A percentile compares a stretch with the other conserved stretches of the same genome.
Evolutionary conservation across 2,113 vertebrate genomes (phyloP).

Genomic region (Ammodytes dubius): DNA sequence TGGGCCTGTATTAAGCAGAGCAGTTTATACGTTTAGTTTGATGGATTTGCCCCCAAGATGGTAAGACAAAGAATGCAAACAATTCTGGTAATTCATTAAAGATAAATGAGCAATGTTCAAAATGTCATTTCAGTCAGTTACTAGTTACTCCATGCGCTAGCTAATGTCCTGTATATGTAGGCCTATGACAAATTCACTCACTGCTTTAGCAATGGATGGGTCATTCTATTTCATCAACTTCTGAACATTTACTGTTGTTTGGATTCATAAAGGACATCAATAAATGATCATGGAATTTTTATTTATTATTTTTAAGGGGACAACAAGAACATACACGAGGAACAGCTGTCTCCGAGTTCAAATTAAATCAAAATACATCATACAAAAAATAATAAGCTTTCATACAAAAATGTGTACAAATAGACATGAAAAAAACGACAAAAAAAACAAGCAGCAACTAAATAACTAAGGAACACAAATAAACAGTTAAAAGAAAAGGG

Average conservation of each 20-base stretch:
- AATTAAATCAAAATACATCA: no score
- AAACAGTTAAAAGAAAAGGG: no score
- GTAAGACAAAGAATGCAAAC: background rate
- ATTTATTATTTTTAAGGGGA: no score
- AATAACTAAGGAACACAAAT: no score
- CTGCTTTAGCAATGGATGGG: background rate
- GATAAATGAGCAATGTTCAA: background rate
- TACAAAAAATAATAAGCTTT: no score
- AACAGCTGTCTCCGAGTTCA: no score
- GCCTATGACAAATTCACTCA: background rate
- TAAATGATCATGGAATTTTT: background rate
- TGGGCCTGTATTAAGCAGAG: background rate
- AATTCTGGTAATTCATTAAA: background rate
- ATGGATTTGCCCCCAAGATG: background rate
- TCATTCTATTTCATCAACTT: background rate
- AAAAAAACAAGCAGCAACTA: no score
- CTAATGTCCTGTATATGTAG: no score
- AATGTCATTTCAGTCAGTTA: background rate
- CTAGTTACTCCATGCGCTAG: no score
- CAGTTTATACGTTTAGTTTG: background rate
- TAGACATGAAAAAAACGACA: no score
- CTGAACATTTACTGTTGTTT: background rate
- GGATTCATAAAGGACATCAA: background rate
- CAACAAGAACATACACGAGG: no score
- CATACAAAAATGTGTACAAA: no score